Evolutionary conservation across 2,797 vertebrate genomes (phyloP).

Genomic region (Pachyuromys duprasi): DNA sequence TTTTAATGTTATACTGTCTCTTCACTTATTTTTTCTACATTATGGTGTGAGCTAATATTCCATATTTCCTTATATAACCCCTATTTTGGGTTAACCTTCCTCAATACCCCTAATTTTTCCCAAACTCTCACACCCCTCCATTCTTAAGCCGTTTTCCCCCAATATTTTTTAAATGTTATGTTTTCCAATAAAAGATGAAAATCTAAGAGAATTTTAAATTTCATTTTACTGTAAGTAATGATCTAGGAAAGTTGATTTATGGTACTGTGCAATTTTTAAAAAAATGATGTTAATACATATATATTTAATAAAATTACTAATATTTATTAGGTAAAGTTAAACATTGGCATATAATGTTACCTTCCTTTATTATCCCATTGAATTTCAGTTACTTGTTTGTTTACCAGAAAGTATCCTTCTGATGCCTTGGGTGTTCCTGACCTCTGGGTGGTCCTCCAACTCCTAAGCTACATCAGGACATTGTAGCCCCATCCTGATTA

Average conservation of each 20-base stretch:
- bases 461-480: not conserved
- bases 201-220: not conserved
- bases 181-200: constrained; percentile 22
- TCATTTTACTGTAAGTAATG: not conserved
- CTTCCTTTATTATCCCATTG: fast-evolving
- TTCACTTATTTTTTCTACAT: not conserved
- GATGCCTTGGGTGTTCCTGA: not conserved
- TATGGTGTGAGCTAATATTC: not conserved
- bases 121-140: not conserved
- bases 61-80: not conserved
- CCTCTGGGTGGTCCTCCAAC: fast-evolving
- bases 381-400: not conserved
- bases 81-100: not conserved
- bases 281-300: not conserved
- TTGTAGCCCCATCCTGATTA: too few species aligned
- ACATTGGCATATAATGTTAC: fast-evolving
- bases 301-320: not conserved
- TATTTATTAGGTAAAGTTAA: not conserved
- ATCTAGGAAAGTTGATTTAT: not conserved
- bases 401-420: not conserved
- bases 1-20: not conserved
- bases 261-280: not conserved
- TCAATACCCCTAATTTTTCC: too few species aligned
- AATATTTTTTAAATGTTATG: not conserved
- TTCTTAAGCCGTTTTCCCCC: not conserved